Conservation (phyloP, 2,113 vertebrate genomes). For the Regulus satrapa region DNA sequence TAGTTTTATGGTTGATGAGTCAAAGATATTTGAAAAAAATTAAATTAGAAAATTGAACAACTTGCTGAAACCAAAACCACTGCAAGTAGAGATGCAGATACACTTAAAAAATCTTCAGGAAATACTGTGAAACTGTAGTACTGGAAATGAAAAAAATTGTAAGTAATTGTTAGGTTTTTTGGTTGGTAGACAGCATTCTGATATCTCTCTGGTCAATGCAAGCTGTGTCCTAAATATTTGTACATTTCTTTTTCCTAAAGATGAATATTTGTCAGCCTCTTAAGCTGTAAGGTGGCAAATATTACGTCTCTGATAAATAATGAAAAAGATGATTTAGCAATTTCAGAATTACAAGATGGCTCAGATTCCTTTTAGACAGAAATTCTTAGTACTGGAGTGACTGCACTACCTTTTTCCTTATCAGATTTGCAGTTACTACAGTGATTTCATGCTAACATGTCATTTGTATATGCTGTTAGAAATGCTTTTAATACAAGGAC, state of each 20-base stretch:
- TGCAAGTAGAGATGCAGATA: background rate
- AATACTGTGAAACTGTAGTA: background rate
- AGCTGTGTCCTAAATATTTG: background rate
- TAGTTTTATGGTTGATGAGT: background rate
- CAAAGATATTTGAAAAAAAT: slow-evolving; percentile 7
- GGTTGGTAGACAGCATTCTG: background rate
- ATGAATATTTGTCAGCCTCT: background rate
- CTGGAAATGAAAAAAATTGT: background rate
- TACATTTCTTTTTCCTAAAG: background rate
- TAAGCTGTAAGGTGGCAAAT: background rate
- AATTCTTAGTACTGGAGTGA: background rate
- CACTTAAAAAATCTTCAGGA: background rate
- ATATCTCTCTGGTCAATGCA: background rate
- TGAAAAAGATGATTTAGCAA: background rate
- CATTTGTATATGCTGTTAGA: background rate
- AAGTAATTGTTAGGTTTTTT: background rate
- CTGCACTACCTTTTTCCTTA: background rate
- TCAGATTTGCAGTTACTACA: background rate
- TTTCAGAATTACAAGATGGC: background rate
- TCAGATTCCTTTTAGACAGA: background rate
- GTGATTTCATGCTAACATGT: background rate
- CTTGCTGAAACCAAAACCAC: background rate
- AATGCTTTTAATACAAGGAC: background rate
- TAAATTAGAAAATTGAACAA: background rate
- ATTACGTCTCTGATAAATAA: background rate